Evolutionary conservation across 2,888 invertebrate genomes (phyloP).

Genomic region (Lottia gigantea): DNA sequence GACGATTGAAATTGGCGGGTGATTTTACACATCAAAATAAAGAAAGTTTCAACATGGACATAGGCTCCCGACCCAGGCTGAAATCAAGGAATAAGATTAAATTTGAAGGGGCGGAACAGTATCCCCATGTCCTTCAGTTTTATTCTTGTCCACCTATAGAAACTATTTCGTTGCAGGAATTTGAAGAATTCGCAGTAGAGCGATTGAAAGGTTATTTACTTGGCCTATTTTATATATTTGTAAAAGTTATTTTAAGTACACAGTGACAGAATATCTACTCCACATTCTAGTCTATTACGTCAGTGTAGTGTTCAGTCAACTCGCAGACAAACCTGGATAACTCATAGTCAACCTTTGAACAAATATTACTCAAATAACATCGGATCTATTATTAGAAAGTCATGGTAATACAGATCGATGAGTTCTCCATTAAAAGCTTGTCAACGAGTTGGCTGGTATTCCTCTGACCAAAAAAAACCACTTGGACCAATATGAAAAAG

Average conservation of each 20-base stretch:
- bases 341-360: too few species aligned
- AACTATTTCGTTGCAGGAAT: slow-evolving; percentile 82
- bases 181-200: slow-evolving; percentile 88
- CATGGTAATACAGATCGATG: too few species aligned
- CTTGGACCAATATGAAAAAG: too few species aligned
- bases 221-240: neutral
- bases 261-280: too few species aligned
- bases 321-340: too few species aligned
- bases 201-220: slow-evolving; percentile 75
- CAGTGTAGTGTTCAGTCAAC: too few species aligned
- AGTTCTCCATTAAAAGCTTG: too few species aligned
- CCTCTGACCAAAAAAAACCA: too few species aligned
- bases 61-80: neutral
- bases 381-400: neutral
- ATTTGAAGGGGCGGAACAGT: slow-evolving; percentile 17
- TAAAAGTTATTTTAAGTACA: too few species aligned
- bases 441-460: too few species aligned
- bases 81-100: slow-evolving; percentile 11
- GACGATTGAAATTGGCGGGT: slow-evolving; percentile 29
- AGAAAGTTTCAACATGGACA: slow-evolving; percentile 20
- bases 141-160: slow-evolving; percentile 82
- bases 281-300: too few species aligned
- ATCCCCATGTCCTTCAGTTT: slow-evolving; percentile 69
- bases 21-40: slow-evolving; percentile 10
- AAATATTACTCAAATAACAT: too few species aligned